Evolutionary conservation across 2,113 vertebrate genomes (phyloP), one percentile per base, ranked within the genome.

Genomic region (Apteryx owenii): DNA sequence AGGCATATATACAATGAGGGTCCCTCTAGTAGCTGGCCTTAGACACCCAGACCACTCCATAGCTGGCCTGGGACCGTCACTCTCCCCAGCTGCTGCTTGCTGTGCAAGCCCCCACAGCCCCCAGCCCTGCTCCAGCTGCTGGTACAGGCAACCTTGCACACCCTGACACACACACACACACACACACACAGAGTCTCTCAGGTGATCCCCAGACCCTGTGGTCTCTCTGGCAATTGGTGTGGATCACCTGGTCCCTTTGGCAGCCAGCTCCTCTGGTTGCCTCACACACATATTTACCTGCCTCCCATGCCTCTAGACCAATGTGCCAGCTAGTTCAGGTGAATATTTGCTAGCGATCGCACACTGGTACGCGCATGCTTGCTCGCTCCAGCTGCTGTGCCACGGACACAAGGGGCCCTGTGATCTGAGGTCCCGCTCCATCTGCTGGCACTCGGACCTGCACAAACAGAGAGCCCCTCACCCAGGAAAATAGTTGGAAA

Each of bases 341-440:
- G 22, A 25, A 50, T 58, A 13, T n/a, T 71, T 0, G 1, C 40
- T 50, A 60, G 19, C 16, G n/a, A 25, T 8, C 28, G 25, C 3
- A 3, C 42, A 12, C 7, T 9, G n/a, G n/a, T n/a, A 50, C 29
- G 10, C 1, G 1, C 31, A 22, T 18, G 12, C 9, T 79, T 46
- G 40, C 16, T 25, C 16, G 8, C 7, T 42, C 9, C 33, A 23
- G 21, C 4, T 54, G 2, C 9, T 68, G 42, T 15, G 36, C 10
- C 31, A 31, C 12, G 16, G 10, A 6, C 18, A 48, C 21, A 48
- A 54, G 3, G 50, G 20, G 9, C 4, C 18, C 5, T 70, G 23
- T 33, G 9, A 85, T 8, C 22, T 66, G 31, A 12, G 21, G 8
- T 56, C 18, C 53, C 50, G 3, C 69, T 68, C 5, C 4, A 5